Percentiles rank a stretch among this genome's conserved stretches.
phyloP scores from a whole-genome alignment of 2,888 invertebrate species.

The Stenolophus ochropezus region DNA sequence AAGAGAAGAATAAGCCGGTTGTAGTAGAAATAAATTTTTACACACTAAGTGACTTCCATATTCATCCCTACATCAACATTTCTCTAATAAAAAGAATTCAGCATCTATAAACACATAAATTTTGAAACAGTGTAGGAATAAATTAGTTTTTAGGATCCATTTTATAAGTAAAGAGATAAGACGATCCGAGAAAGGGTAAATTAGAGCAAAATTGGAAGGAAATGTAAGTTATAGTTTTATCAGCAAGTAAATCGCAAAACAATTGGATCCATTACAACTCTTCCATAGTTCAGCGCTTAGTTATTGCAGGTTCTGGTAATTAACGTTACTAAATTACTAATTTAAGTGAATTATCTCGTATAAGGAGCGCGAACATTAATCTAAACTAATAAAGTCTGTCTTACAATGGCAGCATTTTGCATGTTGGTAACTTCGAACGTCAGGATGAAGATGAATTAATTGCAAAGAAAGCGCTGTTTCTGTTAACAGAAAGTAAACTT shows the following conservation, averaged over 20 bases:
- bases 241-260: slow-evolving; percentile 10
- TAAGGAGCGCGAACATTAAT: slow-evolving; percentile 44
- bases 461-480: slow-evolving; percentile 39
- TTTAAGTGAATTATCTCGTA: slow-evolving; percentile 43
- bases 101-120: too few species aligned
- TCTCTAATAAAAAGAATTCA: too few species aligned
- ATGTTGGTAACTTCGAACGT: not conserved
- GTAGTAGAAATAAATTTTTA: too few species aligned
- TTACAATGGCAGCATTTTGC: slow-evolving; percentile 36
- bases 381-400: slow-evolving; percentile 48
- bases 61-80: too few species aligned
- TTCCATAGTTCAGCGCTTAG: not conserved
- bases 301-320: slow-evolving; percentile 33
- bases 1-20: too few species aligned
- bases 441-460: slow-evolving; percentile 50
- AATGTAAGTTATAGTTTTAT: not conserved
- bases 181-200: not conserved
- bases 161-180: not conserved
- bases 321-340: slow-evolving; percentile 46
- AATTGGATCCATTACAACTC: not conserved
- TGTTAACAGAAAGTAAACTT: slow-evolving; percentile 47
- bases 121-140: too few species aligned
- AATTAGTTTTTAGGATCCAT: not conserved
- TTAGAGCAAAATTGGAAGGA: not conserved
- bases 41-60: too few species aligned